A percentile compares a stretch with the other conserved stretches of the same genome.
Evolutionary conservation across 2,888 invertebrate genomes (phyloP).

Genomic region (Dynastes maya): DNA sequence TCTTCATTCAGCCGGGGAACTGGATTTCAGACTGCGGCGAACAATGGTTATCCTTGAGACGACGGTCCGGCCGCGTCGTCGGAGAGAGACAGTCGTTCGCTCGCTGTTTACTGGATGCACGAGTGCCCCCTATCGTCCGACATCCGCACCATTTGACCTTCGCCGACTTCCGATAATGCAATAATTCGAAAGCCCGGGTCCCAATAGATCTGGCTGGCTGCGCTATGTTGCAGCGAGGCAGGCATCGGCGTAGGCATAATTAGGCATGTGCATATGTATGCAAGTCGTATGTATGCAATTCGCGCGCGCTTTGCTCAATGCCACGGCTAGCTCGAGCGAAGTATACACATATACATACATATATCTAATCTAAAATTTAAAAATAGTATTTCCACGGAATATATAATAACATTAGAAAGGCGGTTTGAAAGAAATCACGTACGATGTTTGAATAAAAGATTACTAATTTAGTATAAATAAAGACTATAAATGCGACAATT

Average conservation of each 20-base stretch:
- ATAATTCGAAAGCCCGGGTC: constrained; percentile 50
- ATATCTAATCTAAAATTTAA: not conserved
- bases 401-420: not conserved
- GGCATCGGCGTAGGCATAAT: constrained; percentile 5
- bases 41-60: constrained; percentile 56
- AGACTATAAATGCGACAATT: no score
- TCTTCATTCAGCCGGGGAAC: constrained; percentile 41
- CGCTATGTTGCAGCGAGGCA: constrained; percentile 25
- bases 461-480: no score
- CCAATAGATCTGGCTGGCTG: constrained; percentile 26
- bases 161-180: constrained; percentile 54
- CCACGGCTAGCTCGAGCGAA: constrained; percentile 7
- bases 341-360: not conserved
- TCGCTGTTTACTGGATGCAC: constrained; percentile 45
- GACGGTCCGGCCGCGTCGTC: constrained; percentile 49
- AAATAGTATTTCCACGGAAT: constrained; percentile 1
- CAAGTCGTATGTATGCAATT: constrained; percentile 17
- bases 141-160: constrained; percentile 55
- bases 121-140: constrained; percentile 51
- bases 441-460: no score
- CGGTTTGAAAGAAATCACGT: not conserved
- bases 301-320: constrained; percentile 9
- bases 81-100: constrained; percentile 43
- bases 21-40: constrained; percentile 49
- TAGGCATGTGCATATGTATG: constrained; percentile 35